Percentiles rank a stretch among this genome's conserved stretches.
These are phyloP conservation scores for Neuroterus valhalla DNA, from an alignment of 1,140 invertebrate genomes.

Conservation along the genomic window DNA sequence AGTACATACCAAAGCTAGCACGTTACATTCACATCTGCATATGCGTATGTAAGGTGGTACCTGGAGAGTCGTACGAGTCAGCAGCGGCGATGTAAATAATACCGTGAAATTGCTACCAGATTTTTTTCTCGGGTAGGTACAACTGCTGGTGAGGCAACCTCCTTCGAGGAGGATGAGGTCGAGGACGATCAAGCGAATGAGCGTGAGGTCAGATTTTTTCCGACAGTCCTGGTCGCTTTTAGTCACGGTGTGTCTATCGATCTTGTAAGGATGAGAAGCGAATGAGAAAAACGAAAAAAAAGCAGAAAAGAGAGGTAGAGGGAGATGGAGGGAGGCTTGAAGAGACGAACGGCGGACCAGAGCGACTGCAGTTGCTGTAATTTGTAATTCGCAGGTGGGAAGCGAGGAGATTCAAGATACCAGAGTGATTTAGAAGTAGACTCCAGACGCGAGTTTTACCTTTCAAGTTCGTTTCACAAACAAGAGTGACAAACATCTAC, in stretches of 20 bases:
- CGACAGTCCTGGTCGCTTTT: slow-evolving; percentile 39
- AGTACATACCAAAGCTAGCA: slow-evolving; percentile 41
- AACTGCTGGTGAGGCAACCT: slow-evolving; percentile 15
- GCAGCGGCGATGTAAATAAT: slow-evolving; percentile 61
- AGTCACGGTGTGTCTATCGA: slow-evolving; percentile 39
- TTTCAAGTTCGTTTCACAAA: slow-evolving; percentile 5
- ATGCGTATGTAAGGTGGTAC: slow-evolving; percentile 34
- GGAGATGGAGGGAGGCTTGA: slow-evolving; percentile 35
- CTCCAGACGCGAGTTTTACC: slow-evolving; percentile 40
- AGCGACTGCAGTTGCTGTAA: slow-evolving; percentile 66
- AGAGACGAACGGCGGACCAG: slow-evolving; percentile 59
- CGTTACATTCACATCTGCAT: slow-evolving; percentile 42
- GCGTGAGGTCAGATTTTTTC: slow-evolving; percentile 19
- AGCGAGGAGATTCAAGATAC: slow-evolving; percentile 68
- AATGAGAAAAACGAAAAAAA: slow-evolving; percentile 1
- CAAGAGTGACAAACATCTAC: background rate
- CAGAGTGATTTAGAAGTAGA: slow-evolving; percentile 66
- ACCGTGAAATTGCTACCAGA: slow-evolving; percentile 65
- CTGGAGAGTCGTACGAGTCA: slow-evolving; percentile 38
- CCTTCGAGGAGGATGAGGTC: background rate
- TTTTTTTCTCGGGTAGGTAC: slow-evolving; percentile 35
- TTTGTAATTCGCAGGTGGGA: slow-evolving; percentile 71
- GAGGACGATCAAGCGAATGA: slow-evolving; percentile 34
- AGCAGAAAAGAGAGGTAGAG: no score
- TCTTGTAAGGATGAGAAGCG: slow-evolving; percentile 35